These are phyloP conservation scores for Corydoras sp. DNA, from an alignment of 2,113 vertebrate species.

Conservation along the genomic window DNA sequence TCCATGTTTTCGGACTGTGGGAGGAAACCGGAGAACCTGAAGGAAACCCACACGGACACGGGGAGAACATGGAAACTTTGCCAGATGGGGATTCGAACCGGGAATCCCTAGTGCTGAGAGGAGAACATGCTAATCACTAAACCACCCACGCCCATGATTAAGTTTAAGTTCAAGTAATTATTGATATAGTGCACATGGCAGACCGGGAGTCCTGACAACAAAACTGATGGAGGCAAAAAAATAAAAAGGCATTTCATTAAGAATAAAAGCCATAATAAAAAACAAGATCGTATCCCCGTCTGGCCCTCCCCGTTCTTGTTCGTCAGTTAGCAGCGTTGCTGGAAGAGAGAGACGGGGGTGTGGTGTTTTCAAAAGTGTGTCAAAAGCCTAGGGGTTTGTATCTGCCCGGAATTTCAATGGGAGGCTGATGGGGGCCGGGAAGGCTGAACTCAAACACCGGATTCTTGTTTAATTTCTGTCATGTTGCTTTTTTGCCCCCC, in stretches of 20 bases:
- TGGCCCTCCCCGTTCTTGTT: constrained; percentile 52
- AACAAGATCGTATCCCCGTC: constrained; percentile 45
- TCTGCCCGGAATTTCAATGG: constrained; percentile 85
- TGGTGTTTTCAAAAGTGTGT: constrained; percentile 84
- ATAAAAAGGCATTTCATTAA: constrained; percentile 45
- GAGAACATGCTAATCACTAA: too few relatives aligned
- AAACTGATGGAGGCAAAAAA: constrained; percentile 21
- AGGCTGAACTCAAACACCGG: constrained; percentile 74
- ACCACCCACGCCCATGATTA: too few relatives aligned
- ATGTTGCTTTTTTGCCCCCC: constrained; percentile 58
- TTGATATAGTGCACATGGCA: too few relatives aligned
- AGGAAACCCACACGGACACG: too few relatives aligned
- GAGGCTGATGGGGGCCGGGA: constrained; percentile 75
- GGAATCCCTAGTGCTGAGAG: too few relatives aligned
- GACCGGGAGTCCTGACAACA: background rate
- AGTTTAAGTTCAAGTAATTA: too few relatives aligned
- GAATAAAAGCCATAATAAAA: constrained; percentile 52
- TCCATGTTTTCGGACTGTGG: too few relatives aligned
- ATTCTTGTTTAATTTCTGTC: constrained; percentile 85
- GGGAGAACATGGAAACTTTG: too few relatives aligned
- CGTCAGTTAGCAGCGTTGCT: constrained; percentile 72
- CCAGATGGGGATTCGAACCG: too few relatives aligned
- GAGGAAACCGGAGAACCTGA: too few relatives aligned
- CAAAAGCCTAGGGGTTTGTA: constrained; percentile 84
- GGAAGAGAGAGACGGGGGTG: constrained; percentile 68